Conservation (phyloP, 2,888 invertebrate genomes). For the Drosophila kambysellisi region DNA sequence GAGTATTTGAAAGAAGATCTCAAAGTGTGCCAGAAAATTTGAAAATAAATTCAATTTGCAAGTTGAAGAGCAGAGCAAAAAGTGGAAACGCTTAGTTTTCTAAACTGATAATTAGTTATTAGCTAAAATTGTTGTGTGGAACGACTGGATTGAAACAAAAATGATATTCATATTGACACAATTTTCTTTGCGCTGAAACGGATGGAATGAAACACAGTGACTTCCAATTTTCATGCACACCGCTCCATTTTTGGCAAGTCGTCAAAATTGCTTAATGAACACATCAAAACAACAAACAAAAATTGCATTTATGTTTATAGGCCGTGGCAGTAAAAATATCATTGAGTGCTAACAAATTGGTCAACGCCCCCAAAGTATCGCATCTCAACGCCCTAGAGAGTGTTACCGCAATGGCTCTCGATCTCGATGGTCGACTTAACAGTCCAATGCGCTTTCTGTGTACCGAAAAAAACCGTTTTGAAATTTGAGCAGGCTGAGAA, state of each 20-base stretch:
- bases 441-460: conserved; percentile 66
- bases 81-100: not conserved
- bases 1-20: conserved; percentile 28
- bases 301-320: conserved; percentile 71
- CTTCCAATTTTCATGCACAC: conserved; percentile 31
- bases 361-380: conserved; percentile 61
- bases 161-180: no score
- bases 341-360: conserved; percentile 48
- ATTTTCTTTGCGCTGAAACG: not conserved
- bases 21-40: conserved; percentile 37
- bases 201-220: not conserved
- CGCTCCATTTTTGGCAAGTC: conserved; percentile 3
- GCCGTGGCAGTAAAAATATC: conserved; percentile 30
- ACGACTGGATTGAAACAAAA: not conserved
- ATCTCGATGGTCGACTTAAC: conserved; percentile 47
- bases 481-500: conserved; percentile 70
- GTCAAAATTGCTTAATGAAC: conserved; percentile 72
- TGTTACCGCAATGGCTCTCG: conserved; percentile 38
- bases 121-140: not conserved
- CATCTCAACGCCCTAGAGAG: conserved; percentile 53
- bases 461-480: conserved; percentile 60
- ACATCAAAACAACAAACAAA: conserved; percentile 68
- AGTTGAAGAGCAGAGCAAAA: not conserved
- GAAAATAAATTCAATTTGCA: not conserved
- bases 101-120: not conserved